Conservation (phyloP, 1,140 invertebrate genomes). For the Acarapis woodi region DNA sequence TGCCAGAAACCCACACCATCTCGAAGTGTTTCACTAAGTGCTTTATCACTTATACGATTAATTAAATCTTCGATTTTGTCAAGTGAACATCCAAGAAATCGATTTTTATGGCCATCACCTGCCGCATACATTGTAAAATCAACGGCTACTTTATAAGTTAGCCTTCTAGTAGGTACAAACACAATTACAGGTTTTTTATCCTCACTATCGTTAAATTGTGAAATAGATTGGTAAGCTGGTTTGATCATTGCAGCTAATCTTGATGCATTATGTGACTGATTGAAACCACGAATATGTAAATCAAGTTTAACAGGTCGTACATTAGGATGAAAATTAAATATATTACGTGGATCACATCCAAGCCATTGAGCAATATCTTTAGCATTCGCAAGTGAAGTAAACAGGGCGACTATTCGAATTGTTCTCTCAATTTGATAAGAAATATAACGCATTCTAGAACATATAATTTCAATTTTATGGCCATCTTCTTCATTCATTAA, state of each 20-base stretch:
- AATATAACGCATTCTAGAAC: constrained; percentile 88
- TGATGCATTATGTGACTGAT: constrained; percentile 86
- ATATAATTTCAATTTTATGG: constrained; percentile 84
- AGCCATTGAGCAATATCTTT: constrained; percentile 88
- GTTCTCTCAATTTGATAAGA: constrained; percentile 75
- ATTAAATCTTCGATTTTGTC: constrained; percentile 59
- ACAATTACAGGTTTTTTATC: constrained; percentile 78
- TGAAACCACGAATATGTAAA: constrained; percentile 83
- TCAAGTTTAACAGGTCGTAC: constrained; percentile 80
- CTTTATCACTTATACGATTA: constrained; percentile 40
- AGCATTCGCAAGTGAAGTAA: constrained; percentile 74
- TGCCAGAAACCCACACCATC: constrained; percentile 93
- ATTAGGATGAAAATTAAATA: constrained; percentile 96
- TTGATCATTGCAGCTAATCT: constrained; percentile 87
- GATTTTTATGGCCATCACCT: constrained; percentile 46
- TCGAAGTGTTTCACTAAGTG: constrained; percentile 38
- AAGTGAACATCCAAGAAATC: constrained; percentile 56
- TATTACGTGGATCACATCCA: constrained; percentile 61
- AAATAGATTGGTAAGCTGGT: constrained; percentile 80
- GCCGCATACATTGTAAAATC: constrained; percentile 76
- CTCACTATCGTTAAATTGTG: constrained; percentile 48
- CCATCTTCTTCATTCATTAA: constrained; percentile 26
- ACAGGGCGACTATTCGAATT: constrained; percentile 81
- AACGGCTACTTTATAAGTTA: constrained; percentile 71
- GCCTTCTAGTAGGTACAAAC: constrained; percentile 84